Percentiles rank a stretch among this genome's conserved stretches.
phyloP scores from a whole-genome alignment of 2,797 vertebrate species.

The Tapera naevia region DNA sequence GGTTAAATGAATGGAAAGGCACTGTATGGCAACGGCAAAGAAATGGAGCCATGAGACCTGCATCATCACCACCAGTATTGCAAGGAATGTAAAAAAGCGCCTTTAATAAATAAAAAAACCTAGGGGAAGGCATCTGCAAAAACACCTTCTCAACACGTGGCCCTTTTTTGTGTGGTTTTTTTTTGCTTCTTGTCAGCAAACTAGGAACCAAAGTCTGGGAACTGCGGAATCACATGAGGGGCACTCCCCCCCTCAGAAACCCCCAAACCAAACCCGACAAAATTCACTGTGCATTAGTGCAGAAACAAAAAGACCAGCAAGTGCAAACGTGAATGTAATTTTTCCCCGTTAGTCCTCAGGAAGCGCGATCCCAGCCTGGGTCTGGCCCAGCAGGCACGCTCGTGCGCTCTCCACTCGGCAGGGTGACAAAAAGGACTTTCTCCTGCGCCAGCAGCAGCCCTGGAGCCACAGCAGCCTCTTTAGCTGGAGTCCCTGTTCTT shows the following conservation, averaged over 20 bases:
- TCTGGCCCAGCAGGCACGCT: conserved; percentile 67
- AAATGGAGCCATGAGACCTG: conserved; percentile 90
- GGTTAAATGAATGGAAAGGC: conserved; percentile 95
- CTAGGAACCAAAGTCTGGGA: conserved; percentile 86
- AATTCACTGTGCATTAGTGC: conserved; percentile 97
- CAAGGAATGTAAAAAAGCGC: conserved; percentile 88
- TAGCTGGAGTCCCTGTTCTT: conserved; percentile 96
- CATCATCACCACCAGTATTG: conserved; percentile 89
- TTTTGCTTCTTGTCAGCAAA: conserved; percentile 81
- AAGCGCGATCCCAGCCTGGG: conserved; percentile 79
- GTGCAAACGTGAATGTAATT: conserved; percentile 94
- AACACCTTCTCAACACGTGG: conserved; percentile 82
- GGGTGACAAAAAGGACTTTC: conserved; percentile 65
- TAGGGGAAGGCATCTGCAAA: conserved; percentile 80
- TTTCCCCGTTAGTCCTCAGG: conserved; percentile 81
- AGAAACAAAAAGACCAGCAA: conserved; percentile 94
- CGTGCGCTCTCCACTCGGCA: conserved; percentile 73
- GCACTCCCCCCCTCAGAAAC: conserved; percentile 69
- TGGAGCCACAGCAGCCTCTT: conserved; percentile 28
- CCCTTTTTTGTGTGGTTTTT: conserved; percentile 68
- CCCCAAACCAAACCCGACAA: conserved; percentile 78
- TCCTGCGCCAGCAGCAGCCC: not conserved
- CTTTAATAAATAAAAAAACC: conserved; percentile 79
- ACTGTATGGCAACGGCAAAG: conserved; percentile 96
- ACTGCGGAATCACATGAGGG: conserved; percentile 83